Conservation (phyloP, 1,140 invertebrate species). For the Megathymus violae region DNA sequence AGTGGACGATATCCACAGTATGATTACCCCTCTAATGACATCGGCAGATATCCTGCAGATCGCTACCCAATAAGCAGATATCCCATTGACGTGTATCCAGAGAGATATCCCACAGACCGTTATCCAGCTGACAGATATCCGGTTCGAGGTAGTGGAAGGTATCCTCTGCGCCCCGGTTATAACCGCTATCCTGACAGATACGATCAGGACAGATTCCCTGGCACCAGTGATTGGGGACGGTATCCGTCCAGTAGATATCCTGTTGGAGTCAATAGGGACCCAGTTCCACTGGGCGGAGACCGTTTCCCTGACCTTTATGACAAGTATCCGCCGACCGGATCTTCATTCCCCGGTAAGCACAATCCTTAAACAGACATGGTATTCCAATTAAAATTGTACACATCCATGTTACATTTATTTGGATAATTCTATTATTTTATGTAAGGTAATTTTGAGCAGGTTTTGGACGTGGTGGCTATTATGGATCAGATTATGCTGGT, state of each 20-base stretch:
- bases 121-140: slow-evolving; percentile 81
- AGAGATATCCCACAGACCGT: slow-evolving; percentile 77
- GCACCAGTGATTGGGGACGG: slow-evolving; percentile 65
- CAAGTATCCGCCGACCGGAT: slow-evolving; percentile 82
- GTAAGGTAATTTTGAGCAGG: slow-evolving; percentile 53
- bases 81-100: slow-evolving; percentile 77
- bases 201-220: slow-evolving; percentile 72
- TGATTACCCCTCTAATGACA: slow-evolving; percentile 62
- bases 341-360: slow-evolving; percentile 76
- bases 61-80: slow-evolving; percentile 80
- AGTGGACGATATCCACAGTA: slow-evolving; percentile 71
- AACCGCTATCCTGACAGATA: slow-evolving; percentile 74
- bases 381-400: too few species aligned
- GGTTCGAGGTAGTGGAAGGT: slow-evolving; percentile 64
- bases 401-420: too few species aligned
- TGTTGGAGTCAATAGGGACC: slow-evolving; percentile 76
- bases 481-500: slow-evolving; percentile 62
- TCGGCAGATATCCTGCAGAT: slow-evolving; percentile 76
- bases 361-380: too few species aligned
- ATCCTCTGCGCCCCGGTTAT: slow-evolving; percentile 67
- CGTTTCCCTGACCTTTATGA: slow-evolving; percentile 78
- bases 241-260: slow-evolving; percentile 80
- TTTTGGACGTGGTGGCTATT: slow-evolving; percentile 73
- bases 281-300: slow-evolving; percentile 73
- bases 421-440: not conserved